Conservation (phyloP, 2,797 vertebrate species). For the Anguilla megastoma region DNA sequence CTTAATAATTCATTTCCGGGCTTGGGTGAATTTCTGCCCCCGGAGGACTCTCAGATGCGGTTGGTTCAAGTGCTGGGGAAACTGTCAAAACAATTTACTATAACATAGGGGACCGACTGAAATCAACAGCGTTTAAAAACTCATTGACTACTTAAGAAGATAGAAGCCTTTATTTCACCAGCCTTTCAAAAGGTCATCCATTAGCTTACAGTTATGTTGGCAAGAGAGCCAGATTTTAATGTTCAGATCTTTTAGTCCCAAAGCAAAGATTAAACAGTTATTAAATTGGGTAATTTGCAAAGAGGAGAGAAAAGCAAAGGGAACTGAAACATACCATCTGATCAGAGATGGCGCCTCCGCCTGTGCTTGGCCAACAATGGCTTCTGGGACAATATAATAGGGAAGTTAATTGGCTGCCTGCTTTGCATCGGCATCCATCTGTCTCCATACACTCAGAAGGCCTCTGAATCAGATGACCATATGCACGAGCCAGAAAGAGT, state of each 20-base stretch:
- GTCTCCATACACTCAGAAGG: neutral
- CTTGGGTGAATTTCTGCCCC: conserved; percentile 8
- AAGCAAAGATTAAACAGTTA: neutral
- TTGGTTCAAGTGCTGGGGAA: conserved; percentile 18
- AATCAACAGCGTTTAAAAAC: conserved; percentile 20
- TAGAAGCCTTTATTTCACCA: conserved; percentile 31
- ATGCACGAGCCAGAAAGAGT: neutral
- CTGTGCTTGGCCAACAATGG: neutral
- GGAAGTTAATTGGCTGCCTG: neutral
- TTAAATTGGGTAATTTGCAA: conserved; percentile 3
- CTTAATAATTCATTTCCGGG: conserved; percentile 37
- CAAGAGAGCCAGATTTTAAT: conserved; percentile 25
- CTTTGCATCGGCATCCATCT: neutral
- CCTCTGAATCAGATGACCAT: neutral
- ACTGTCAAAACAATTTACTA: conserved; percentile 21
- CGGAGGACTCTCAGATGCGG: neutral
- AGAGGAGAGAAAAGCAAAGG: neutral
- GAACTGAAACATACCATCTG: neutral
- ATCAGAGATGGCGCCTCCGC: neutral
- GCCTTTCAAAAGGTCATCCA: conserved; percentile 33
- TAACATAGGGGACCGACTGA: neutral
- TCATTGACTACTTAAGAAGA: conserved; percentile 35
- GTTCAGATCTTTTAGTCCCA: conserved; percentile 2
- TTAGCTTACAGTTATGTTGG: conserved; percentile 36
- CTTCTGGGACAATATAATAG: no score